phyloP scores from a whole-genome alignment of 1,140 invertebrate species.

The Leptinotarsa lineolata region DNA sequence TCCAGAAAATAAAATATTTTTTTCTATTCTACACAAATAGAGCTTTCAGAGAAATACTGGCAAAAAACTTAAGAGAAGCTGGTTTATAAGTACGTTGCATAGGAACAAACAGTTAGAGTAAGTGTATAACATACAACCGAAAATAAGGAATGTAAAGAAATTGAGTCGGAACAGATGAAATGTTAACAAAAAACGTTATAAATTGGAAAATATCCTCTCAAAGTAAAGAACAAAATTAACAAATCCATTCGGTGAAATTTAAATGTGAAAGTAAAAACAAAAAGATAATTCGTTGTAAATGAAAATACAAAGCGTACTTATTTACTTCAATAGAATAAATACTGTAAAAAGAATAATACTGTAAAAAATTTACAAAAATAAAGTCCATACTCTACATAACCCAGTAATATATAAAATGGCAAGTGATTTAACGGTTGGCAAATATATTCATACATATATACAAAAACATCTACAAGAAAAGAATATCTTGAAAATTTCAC shows the following conservation, averaged over 20 bases:
- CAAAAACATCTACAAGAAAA: constrained; percentile 28
- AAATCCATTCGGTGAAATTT: neutral
- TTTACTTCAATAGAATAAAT: constrained; percentile 30
- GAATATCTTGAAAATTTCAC: constrained; percentile 9
- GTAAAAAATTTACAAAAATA: constrained; percentile 45
- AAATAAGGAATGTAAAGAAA: constrained; percentile 30
- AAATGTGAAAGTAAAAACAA: constrained; percentile 6
- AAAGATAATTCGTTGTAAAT: constrained; percentile 21
- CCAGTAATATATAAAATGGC: constrained; percentile 40
- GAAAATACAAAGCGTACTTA: constrained; percentile 24
- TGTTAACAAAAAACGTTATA: too few relatives aligned
- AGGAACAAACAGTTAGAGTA: constrained; percentile 30
- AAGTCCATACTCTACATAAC: constrained; percentile 30
- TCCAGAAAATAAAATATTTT: constrained; percentile 30
- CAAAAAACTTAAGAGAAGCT: constrained; percentile 38
- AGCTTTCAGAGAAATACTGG: constrained; percentile 41
- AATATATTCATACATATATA: constrained; percentile 36
- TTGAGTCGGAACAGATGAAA: neutral
- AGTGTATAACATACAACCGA: constrained; percentile 22
- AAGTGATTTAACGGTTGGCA: constrained; percentile 39
- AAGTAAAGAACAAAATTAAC: neutral
- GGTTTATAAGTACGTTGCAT: constrained; percentile 42
- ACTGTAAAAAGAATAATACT: constrained; percentile 39
- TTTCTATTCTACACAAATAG: constrained; percentile 31
- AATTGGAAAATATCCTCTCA: too few relatives aligned